Conservation (phyloP, 2,888 invertebrate species). For the Andrena praecox region DNA sequence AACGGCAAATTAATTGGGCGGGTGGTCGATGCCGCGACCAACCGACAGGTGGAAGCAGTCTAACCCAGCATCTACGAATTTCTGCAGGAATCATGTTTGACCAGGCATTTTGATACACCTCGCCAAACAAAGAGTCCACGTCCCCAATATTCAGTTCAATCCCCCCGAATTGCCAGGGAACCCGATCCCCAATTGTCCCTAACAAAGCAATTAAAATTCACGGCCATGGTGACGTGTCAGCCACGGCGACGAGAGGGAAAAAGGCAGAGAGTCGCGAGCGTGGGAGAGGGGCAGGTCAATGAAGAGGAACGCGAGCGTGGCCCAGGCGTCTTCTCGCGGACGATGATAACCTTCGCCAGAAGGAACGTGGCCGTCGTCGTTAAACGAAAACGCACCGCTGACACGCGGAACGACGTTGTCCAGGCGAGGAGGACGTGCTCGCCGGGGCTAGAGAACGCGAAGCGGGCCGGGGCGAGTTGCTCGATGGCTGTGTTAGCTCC, state of each 20-base stretch:
- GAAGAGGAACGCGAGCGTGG: not conserved
- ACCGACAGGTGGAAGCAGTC: too few species aligned
- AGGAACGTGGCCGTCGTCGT: conserved; percentile 44
- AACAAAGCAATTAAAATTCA: conserved; percentile 27
- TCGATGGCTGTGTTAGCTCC: conserved; percentile 64
- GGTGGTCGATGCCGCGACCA: not conserved
- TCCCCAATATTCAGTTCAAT: not conserved
- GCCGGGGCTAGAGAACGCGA: conserved; percentile 43
- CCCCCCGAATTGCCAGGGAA: conserved; percentile 3
- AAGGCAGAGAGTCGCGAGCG: too few species aligned
- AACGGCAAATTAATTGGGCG: conserved; percentile 27
- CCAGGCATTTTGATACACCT: too few species aligned
- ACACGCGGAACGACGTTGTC: conserved; percentile 69
- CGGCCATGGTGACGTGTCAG: not conserved
- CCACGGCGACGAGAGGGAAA: not conserved
- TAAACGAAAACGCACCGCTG: conserved; percentile 62
- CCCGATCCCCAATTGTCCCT: conserved; percentile 23
- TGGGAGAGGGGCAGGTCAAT: conserved; percentile 9
- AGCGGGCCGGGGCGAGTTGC: conserved; percentile 14
- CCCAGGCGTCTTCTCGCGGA: not conserved
- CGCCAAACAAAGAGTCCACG: too few species aligned
- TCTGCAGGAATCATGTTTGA: too few species aligned
- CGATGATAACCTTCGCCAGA: conserved; percentile 3
- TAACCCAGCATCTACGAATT: too few species aligned
- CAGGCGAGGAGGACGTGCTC: conserved; percentile 65